Evolutionary conservation across 2,888 invertebrate genomes (phyloP).

Genomic region (Oscheius sp.): DNA sequence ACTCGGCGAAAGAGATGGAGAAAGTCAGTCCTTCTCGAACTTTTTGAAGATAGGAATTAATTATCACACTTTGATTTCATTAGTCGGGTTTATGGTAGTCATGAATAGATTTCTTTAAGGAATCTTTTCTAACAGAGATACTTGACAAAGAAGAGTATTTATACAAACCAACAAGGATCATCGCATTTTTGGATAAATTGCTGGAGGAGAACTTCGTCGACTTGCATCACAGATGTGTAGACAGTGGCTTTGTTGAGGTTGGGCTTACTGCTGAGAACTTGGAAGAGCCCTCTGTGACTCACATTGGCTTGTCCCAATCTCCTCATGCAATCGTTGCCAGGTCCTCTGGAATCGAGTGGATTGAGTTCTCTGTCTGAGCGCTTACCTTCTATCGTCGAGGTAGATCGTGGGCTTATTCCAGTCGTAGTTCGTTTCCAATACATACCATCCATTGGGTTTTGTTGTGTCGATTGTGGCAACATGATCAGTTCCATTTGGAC

Average conservation of each 20-base stretch:
- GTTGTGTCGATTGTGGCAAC: constrained; percentile 47
- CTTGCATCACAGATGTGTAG: constrained; percentile 41
- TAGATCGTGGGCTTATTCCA: constrained; percentile 73
- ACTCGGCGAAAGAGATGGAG: no score
- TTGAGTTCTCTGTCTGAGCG: no score
- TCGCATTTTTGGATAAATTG: constrained; percentile 34
- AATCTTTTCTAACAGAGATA: no score
- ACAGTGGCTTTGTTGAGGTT: constrained; percentile 45
- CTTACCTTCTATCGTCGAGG: constrained; percentile 72
- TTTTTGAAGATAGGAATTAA: no score
- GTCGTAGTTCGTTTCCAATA: constrained; percentile 76
- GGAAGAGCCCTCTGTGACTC: constrained; percentile 70
- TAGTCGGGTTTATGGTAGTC: no score
- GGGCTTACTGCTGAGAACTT: constrained; percentile 57
- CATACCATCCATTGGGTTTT: constrained; percentile 66
- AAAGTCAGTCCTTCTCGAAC: no score
- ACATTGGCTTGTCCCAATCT: constrained; percentile 68
- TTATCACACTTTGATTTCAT: no score
- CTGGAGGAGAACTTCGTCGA: constrained; percentile 26
- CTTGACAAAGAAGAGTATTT: no score
- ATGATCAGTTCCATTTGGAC: constrained; percentile 46
- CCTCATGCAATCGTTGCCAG: constrained; percentile 73
- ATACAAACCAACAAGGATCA: constrained; percentile 44
- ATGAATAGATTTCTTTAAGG: no score
- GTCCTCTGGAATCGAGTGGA: constrained; percentile 68